Evolutionary conservation across 1,140 invertebrate species (phyloP), one percentile per base, ranked within the genome.

Genomic region (Araneus ventricosus): DNA sequence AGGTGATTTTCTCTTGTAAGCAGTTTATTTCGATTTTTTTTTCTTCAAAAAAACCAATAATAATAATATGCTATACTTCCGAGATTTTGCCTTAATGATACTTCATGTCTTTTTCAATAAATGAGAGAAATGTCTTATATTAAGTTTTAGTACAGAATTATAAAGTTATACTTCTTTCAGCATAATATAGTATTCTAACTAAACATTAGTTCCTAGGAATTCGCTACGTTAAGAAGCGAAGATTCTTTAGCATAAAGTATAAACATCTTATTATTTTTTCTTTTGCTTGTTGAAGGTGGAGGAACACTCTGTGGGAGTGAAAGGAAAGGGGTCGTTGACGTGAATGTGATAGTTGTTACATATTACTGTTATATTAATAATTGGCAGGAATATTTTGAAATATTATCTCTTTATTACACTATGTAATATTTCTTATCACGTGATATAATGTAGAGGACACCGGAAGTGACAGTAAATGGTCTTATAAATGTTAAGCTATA

Each of bases 361-460:
- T 22, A 63, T 39, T 84, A 14, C 22, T 63, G 37, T 79, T 52
- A 80, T 24, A 57, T 79, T 24, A 52, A 41, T 84, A 84, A 59
- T 84, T 82, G 61, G 14, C 57, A 41, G 24, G 22, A 30, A 84
- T 27, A 7, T 52, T 57, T 27, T 84, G 45, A 84, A 52, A 52
- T 57, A 84, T 57, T 84, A 8, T 27, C 41, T 52, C 7, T n/a
- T 27, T 52, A 57, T 84, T 84, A 30, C 80, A 84, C 45, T 52
- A 84, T 84, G 67, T 59, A 93, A 87, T 41, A 34, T 79, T 45
- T 92, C 27, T 30, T 39, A 93, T 93, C 91, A 93, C 91, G 91
- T 93, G 91, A 93, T 93, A 80, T 75, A 75, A 93, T 93, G 91
- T 93, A 93, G 91, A 93, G 91, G 91, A 93, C 91, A 93, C 91